Evolutionary conservation across 2,797 vertebrate genomes (phyloP).

Genomic region (Rhincodon typus): DNA sequence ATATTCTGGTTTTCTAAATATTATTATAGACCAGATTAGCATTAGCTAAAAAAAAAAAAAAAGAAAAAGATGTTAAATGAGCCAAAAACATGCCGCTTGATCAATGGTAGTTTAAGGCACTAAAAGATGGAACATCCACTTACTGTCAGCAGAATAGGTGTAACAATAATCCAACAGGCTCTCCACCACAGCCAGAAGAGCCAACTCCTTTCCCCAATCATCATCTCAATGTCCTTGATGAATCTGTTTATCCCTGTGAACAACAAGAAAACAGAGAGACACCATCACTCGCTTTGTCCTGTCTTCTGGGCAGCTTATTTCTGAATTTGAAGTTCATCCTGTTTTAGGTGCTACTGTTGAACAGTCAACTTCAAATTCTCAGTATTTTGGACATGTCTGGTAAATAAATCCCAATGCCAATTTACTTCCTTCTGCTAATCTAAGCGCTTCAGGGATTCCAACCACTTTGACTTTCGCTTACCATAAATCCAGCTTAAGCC

Average conservation of each 20-base stretch:
- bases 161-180: constrained; percentile 78
- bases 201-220: constrained; percentile 76
- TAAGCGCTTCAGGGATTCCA: background rate
- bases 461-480: constrained; percentile 46
- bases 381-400: background rate
- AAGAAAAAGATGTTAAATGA: background rate
- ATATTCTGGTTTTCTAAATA: constrained; percentile 62
- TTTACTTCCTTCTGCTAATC: background rate
- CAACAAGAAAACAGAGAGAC: constrained; percentile 28
- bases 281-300: background rate
- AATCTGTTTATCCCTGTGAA: constrained; percentile 78
- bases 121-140: constrained; percentile 39
- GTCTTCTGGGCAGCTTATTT: background rate
- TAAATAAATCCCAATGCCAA: background rate
- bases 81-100: background rate
- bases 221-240: constrained; percentile 90
- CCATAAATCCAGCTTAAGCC: constrained; percentile 81
- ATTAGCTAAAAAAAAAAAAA: constrained; percentile 61
- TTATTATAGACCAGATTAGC: constrained; percentile 75
- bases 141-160: constrained; percentile 63
- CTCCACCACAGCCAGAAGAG: constrained; percentile 92
- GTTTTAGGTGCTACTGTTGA: background rate
- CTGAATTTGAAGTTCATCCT: background rate
- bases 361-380: background rate
- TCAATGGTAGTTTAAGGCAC: background rate